Evolutionary conservation across 2,113 vertebrate species (phyloP).

Genomic region (Pycnonotus jocosus): DNA sequence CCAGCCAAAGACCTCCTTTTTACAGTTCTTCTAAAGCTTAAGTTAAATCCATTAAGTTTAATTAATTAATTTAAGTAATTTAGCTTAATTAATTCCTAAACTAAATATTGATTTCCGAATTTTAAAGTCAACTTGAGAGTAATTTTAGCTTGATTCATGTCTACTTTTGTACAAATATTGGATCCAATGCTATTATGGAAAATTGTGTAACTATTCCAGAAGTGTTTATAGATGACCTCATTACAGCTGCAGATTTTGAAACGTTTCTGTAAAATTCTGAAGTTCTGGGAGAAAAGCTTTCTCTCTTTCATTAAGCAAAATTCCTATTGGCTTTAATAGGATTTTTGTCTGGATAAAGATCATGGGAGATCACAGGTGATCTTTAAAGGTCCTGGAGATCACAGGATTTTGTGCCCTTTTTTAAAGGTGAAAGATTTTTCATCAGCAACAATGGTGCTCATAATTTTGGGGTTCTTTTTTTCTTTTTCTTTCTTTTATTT

Average conservation of each 20-base stretch:
- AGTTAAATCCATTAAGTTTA: not conserved
- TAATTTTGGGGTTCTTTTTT: not conserved
- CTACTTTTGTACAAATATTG: not conserved
- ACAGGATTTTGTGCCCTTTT: not conserved
- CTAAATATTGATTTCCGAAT: conserved; percentile 38
- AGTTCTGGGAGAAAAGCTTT: not conserved
- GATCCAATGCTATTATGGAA: not conserved
- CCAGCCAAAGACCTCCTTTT: not conserved
- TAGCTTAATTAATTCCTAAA: not conserved
- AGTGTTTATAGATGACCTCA: not conserved
- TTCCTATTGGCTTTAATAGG: not conserved
- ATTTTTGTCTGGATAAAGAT: not conserved
- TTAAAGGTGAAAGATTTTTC: not conserved
- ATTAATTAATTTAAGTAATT: not conserved
- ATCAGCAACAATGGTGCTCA: fast-evolving
- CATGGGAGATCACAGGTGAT: not conserved
- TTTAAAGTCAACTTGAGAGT: not conserved
- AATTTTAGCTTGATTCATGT: conserved; percentile 12
- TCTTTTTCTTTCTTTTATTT: not conserved
- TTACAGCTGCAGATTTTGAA: not conserved
- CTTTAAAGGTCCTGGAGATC: not conserved
- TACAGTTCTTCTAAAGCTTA: not conserved
- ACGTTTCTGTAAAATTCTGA: not conserved
- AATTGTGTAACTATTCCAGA: not conserved
- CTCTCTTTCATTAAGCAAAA: not conserved